phyloP scores from a whole-genome alignment of 2,888 invertebrate species.

The Heliconius charithonia region DNA sequence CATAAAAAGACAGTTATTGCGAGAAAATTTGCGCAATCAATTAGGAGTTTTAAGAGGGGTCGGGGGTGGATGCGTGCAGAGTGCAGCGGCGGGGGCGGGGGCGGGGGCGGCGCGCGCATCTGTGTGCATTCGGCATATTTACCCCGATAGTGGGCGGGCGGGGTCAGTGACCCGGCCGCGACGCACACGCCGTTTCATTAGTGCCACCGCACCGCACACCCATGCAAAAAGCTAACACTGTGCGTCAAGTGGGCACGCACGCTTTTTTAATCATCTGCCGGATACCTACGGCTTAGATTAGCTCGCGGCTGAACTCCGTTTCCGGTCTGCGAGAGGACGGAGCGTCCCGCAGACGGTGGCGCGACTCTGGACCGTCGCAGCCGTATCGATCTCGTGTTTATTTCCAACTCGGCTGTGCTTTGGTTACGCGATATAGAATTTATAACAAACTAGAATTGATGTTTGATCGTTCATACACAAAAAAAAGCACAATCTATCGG shows the following conservation, averaged over 20 bases:
- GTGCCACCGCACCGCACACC: constrained; percentile 72
- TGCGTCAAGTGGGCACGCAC: constrained; percentile 78
- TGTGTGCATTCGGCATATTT: constrained; percentile 84
- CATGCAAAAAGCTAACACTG: constrained; percentile 76
- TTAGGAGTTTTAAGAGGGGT: constrained; percentile 80
- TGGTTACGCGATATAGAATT: constrained; percentile 71
- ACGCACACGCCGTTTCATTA: constrained; percentile 78
- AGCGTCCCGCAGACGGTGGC: constrained; percentile 45
- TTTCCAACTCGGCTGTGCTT: constrained; percentile 64
- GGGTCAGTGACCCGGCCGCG: constrained; percentile 81
- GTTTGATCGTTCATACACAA: constrained; percentile 28
- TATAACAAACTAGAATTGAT: constrained; percentile 62
- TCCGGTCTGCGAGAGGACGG: constrained; percentile 51
- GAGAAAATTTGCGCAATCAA: constrained; percentile 84
- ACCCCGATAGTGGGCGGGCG: constrained; percentile 82
- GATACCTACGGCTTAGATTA: constrained; percentile 47
- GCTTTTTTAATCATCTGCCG: constrained; percentile 57
- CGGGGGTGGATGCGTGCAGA: constrained; percentile 72
- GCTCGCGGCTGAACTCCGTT: constrained; percentile 52
- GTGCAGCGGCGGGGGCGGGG: constrained; percentile 70
- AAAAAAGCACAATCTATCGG: constrained; percentile 32
- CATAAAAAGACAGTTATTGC: constrained; percentile 83
- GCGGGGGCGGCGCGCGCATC: constrained; percentile 77
- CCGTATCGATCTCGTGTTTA: constrained; percentile 73
- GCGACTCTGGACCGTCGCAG: constrained; percentile 55